Conservation (phyloP, 1,140 invertebrate genomes). For the Drosophila takahashii region DNA sequence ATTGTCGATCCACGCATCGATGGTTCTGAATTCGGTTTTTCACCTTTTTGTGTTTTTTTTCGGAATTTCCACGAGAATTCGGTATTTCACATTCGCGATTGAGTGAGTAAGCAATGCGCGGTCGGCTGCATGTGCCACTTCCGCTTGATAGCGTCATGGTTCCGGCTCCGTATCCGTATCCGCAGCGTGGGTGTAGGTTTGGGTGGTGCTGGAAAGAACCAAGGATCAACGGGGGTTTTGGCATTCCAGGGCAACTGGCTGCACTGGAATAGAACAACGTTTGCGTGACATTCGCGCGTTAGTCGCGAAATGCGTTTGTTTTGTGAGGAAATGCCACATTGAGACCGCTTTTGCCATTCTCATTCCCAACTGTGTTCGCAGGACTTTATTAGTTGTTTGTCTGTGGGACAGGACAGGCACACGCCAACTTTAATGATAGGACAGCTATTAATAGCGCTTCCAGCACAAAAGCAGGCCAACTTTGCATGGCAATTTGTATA, state of each 20-base stretch:
- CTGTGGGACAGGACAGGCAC: constrained; percentile 30
- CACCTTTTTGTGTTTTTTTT: constrained; percentile 8
- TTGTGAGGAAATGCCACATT: constrained; percentile 64
- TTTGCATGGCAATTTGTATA: constrained; percentile 48
- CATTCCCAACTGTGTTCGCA: constrained; percentile 5
- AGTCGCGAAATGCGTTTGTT: constrained; percentile 65
- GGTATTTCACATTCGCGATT: constrained; percentile 56
- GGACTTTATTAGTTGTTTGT: constrained; percentile 67
- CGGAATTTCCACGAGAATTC: constrained; percentile 20
- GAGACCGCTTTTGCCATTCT: constrained; percentile 38
- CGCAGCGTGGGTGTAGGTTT: constrained; percentile 46
- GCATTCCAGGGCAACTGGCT: constrained; percentile 35
- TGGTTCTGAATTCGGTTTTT: constrained; percentile 55
- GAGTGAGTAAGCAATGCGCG: constrained; percentile 67
- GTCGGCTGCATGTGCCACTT: constrained; percentile 80
- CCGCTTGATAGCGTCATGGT: constrained; percentile 78
- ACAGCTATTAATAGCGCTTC: constrained; percentile 28
- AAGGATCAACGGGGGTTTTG: constrained; percentile 5
- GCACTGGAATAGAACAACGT: constrained; percentile 51
- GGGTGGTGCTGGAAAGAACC: constrained; percentile 22
- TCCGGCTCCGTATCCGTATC: constrained; percentile 65
- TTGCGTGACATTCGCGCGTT: constrained; percentile 76
- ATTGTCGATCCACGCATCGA: constrained; percentile 62
- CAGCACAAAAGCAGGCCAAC: constrained; percentile 13
- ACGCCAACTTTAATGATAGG: constrained; percentile 29